These are phyloP conservation scores for Peromyscus melanophrys DNA, from an alignment of 2,797 vertebrate genomes.

Conservation along the genomic window DNA sequence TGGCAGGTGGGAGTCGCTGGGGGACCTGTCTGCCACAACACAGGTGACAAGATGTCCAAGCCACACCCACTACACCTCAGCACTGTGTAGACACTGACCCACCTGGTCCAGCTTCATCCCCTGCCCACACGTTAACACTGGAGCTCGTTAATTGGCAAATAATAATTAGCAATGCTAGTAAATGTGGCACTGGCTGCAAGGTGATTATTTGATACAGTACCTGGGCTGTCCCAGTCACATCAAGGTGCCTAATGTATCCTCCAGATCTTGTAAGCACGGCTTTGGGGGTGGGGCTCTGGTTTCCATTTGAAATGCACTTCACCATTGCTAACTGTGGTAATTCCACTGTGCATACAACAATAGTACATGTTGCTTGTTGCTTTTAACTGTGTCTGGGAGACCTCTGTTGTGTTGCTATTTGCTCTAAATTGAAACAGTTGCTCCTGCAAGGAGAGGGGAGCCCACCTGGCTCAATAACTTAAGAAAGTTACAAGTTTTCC, in stretches of 20 bases:
- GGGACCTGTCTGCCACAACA: not conserved
- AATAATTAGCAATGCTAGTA: too few species aligned
- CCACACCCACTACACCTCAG: accelerated
- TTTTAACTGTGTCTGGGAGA: not conserved
- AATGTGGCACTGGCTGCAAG: not conserved
- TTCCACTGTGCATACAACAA: accelerated
- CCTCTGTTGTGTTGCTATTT: not conserved
- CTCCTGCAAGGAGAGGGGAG: not conserved
- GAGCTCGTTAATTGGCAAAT: not conserved
- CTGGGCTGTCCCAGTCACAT: not conserved
- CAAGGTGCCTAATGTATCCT: too few species aligned
- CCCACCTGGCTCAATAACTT: not conserved
- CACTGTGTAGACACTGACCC: not conserved
- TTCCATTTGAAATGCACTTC: not conserved
- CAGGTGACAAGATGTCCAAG: not conserved
- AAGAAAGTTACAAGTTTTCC: not conserved
- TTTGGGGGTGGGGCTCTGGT: not conserved
- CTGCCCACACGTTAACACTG: not conserved
- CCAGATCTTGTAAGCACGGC: too few species aligned
- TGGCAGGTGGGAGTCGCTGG: accelerated
- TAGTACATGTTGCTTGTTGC: accelerated
- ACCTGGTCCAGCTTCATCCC: not conserved
- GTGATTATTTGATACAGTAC: not conserved
- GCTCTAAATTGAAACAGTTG: not conserved
- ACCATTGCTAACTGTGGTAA: too few species aligned